Base-by-base conservation (phyloP, 2,888 invertebrate species). In the Volucella inflata region DNA sequence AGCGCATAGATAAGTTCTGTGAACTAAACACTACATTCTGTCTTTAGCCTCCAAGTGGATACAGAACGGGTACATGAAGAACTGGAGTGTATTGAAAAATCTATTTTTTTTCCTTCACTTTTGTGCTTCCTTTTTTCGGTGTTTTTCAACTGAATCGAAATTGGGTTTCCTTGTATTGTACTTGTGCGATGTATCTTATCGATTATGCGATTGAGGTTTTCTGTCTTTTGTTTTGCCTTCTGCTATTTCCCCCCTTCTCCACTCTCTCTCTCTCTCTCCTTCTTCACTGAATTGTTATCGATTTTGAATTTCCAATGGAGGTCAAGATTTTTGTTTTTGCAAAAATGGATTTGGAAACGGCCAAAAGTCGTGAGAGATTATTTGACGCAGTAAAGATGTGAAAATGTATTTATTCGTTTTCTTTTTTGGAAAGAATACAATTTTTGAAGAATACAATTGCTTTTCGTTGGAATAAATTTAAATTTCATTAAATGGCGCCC, bases 401-500 rank as follows among this genome's bases (percentile, higher is more conserved):
- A 48, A 55, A 12, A 64, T 55, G 17, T 64, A 48, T 50, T 59
- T 17, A 8, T 16, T 3, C 30, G 30, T 4, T 30, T 8, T 53
- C n/a, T 53, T n/a, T 46, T 21, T 44, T 12, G 2, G 11, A 12
- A n/a, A 12, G 55, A 44, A 36, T 36, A 44, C 38, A 50, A 30
- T 30, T 30, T 30, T 30, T 6, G 6, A 30, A 3, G 30, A 30
- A 30, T 30, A 30, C 30, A 30, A 30, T 30, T 44, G 53, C 40
- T 42, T 51, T 71, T 71, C 59, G 59, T 71, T 42, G 71, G 42
- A 62, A 62, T 72, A 12, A 46, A 42, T 74, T 64, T 64, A 21
- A 55, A 74, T 64, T 55, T 64, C 38, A 64, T 64, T 55, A 46
- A 64, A 46, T 44, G 74, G 74, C 64, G 74, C 64, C 74, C 14